A percentile compares a stretch with the other conserved stretches of the same genome.
Evolutionary conservation across 2,888 invertebrate species (phyloP).

Genomic region (Cheilosia impressa): DNA sequence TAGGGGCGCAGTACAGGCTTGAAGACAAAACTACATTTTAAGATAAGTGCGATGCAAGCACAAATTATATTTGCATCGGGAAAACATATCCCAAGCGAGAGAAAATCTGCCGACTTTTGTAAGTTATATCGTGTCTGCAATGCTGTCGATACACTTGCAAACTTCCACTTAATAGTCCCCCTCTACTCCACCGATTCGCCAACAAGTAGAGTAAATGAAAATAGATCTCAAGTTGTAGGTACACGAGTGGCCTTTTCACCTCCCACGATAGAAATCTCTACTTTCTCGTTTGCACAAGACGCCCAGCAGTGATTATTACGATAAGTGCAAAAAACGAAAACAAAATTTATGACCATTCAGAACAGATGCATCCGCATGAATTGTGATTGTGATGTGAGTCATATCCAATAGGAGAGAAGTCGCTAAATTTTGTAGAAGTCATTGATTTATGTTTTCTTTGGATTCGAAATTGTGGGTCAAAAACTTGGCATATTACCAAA

Average conservation of each 20-base stretch:
- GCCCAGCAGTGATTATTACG: neutral
- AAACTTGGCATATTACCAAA: constrained; percentile 59
- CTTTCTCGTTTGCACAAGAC: neutral
- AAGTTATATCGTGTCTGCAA: too few species aligned
- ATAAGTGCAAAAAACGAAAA: constrained; percentile 9
- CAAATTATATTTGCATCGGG: too few species aligned
- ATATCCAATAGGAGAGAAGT: neutral
- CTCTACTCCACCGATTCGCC: neutral
- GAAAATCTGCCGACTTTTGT: too few species aligned
- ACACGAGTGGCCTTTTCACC: neutral
- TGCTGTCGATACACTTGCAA: too few species aligned
- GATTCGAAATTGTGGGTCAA: constrained; percentile 46
- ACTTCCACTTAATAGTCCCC: too few species aligned
- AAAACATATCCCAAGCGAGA: too few species aligned
- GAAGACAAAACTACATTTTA: too few species aligned
- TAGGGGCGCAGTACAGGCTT: too few species aligned
- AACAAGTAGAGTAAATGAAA: too few species aligned
- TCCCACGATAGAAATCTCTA: neutral
- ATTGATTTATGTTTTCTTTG: constrained; percentile 59
- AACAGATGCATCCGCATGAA: constrained; percentile 44
- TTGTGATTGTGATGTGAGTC: constrained; percentile 38
- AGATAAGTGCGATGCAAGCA: too few species aligned
- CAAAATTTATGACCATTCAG: constrained; percentile 20
- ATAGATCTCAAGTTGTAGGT: too few species aligned
- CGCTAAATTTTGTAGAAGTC: constrained; percentile 28